Evolutionary conservation across 2,797 vertebrate genomes (phyloP).

Genomic region (Micropoecilia bifurca): DNA sequence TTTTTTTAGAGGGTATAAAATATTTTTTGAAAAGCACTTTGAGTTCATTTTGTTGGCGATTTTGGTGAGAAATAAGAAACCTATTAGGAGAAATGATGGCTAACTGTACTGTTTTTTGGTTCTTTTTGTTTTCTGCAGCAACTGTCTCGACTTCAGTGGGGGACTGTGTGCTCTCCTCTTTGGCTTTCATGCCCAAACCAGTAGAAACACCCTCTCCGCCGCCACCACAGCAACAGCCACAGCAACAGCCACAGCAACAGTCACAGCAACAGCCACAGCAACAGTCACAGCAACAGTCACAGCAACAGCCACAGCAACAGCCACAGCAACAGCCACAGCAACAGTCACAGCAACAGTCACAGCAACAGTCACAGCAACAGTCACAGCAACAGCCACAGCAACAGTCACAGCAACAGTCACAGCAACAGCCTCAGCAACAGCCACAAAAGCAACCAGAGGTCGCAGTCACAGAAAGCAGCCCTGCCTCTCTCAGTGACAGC

Average conservation of each 20-base stretch:
- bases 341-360: slow-evolving; percentile 32
- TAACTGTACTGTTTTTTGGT: neutral
- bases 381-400: no score
- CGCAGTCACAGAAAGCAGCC: slow-evolving; percentile 23
- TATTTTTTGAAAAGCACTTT: neutral
- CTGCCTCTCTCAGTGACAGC: slow-evolving; percentile 43
- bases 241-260: slow-evolving; percentile 28
- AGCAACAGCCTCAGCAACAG: slow-evolving; percentile 27
- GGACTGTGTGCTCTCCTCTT: slow-evolving; percentile 74
- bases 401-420: neutral
- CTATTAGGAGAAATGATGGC: neutral
- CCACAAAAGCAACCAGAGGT: slow-evolving; percentile 41
- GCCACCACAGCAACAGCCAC: slow-evolving; percentile 15
- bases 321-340: slow-evolving; percentile 26
- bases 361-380: slow-evolving; percentile 5
- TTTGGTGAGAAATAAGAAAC: neutral
- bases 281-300: no score
- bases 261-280: slow-evolving; percentile 34
- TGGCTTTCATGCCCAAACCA: slow-evolving; percentile 60
- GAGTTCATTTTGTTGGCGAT: neutral
- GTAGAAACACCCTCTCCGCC: slow-evolving; percentile 35
- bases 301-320: slow-evolving; percentile 28
- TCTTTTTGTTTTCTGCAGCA: slow-evolving; percentile 48
- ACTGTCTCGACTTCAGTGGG: slow-evolving; percentile 76
- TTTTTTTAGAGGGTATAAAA: neutral